Evolutionary conservation across 1,140 invertebrate species (phyloP), one percentile per base, ranked within the genome.

Genomic region (Drosophila neocordata): DNA sequence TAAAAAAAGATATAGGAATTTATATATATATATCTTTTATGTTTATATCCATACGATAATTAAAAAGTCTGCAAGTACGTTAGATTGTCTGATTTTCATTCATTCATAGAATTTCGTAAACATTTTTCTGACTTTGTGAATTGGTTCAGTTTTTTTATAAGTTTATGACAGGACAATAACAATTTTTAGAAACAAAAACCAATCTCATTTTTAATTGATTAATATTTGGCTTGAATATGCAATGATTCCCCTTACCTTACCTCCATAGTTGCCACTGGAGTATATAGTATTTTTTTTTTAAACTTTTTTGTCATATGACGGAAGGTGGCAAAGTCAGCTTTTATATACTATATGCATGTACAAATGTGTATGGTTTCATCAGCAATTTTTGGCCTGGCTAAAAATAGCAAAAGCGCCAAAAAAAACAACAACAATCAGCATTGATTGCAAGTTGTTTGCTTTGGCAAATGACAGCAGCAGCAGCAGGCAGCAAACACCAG

Each of bases 381-480:
- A 51, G 60, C 71, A 53, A 72, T 76, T 76, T 76, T 65, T 67
- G 82, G 74, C 74, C 58, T 65, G 64, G 72, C 82, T 85, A 85
- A 87, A 85, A 85, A 85, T 85, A 85, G 82, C 70, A 80, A 66
- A 76, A 62, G 65, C 64, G 53, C 66, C 69, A 55, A 41, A 69
- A 67, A 41, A 71, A 78, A 76, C 41, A 65, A 51, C 65, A 65
- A 69, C 78, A 79, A 59, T 66, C 65, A 60, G 58, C 74, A 65
- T 69, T 75, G 81, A 73, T 71, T 85, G 81, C 82, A 85, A 85
- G 82, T 85, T 81, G 82, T 78, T 85, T 87, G 73, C 73, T 70
- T 77, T 85, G 79, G 82, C 80, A 74, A 77, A 77, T 76, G 79
- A 63, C 60, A 67, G 41, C 41, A 44, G 41, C 41, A 41, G 3